Evolutionary conservation across 2,888 invertebrate species (phyloP), one percentile per base, ranked within the genome.

Genomic region (Perizoma flavofasciatum): DNA sequence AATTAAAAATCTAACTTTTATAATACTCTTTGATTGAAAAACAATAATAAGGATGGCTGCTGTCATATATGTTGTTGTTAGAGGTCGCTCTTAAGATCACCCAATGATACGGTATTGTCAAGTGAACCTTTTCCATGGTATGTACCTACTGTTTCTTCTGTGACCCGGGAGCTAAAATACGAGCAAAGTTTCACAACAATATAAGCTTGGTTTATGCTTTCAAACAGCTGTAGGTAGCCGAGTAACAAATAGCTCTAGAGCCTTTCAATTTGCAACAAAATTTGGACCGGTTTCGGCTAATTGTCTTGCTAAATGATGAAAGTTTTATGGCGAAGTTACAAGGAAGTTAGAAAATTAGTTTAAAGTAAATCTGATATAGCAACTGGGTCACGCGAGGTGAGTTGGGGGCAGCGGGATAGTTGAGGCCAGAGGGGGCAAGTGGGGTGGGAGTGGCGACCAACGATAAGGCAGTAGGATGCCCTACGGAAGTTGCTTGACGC

Each of bases 401-500:
- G 63, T 63, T 65, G 67, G 66, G 74, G 70, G 71, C 56, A 57
- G 50, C 37, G 65, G 51, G 58, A 44, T 48, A 44, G 37, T 48
- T 22, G 22, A 69, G 59, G 50, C 34, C 49, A 57, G 48, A 67
- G 63, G 73, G 22, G 69, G 70, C 57, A 59, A 52, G 55, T 50
- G 72, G 22, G 74, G 61, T 55, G 69, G 66, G 70, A 68, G 69
- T 69, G 69, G 61, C 65, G 75, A 69, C 71, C 66, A 57, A 57
- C 75, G 86, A 86, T 85, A 88, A 83, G 78, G 73, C 82, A 83
- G 77, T 79, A 82, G 84, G 77, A 83, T 85, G 82, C 83, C 76
- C 83, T 79, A 79, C 82, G 85, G 83, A 85, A 84, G 80, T 75
- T 66, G 67, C 66, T 77, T 79, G 78, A 78, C 77, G 72, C 41